Base-by-base conservation (phyloP, 2,113 vertebrate species). In the Burhinus oedicnemus region DNA sequence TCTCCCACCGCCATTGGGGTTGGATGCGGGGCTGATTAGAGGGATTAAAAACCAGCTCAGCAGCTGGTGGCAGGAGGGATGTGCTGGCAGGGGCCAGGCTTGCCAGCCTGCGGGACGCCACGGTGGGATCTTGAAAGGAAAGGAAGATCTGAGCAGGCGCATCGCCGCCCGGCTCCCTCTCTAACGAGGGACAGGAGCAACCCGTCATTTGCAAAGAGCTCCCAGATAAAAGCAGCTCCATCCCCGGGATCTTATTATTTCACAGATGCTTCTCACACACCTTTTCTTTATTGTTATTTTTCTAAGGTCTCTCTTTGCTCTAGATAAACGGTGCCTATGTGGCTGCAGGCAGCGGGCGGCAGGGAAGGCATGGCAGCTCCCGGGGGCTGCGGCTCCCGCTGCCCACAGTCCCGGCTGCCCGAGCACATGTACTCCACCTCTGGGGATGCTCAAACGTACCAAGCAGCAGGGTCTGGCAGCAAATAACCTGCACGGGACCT, bases 131-230 rank as follows among this genome's bases (percentile, higher is more conserved):
- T 92, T 89, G 86, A 94, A 95, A 95, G 71, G 83, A 40, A 89
- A 83, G 72, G 19, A 71, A 94, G 93, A 97, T 97, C 95, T 89
- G 86, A 97, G 93, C 11, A 1, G 85, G 52, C 9, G 15, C 86
- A 83, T 49, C 0, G 15, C 54, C 6, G 10, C 38, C 30, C 21
- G 0, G 54, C 49, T 93, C 77, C 65, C 36, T 54, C 85, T 71
- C 58, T 95, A 95, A 96, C 17, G 5, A 95, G 79, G 86, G 86
- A 80, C 57, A 66, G 87, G 92, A 97, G 81, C 85, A 92, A 90
- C 78, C 68, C 0, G 3, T 4, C 0, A 72, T 47, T 81, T 58
- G 58, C 66, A 74, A 89, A 95, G 78, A 89, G 87, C 57, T 94
- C 72, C 51, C 65, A 81, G 85, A 96, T 91, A 57, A 92, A 89